Evolutionary conservation across 2,797 vertebrate species (phyloP).

Genomic region (Pangasius macronema): DNA sequence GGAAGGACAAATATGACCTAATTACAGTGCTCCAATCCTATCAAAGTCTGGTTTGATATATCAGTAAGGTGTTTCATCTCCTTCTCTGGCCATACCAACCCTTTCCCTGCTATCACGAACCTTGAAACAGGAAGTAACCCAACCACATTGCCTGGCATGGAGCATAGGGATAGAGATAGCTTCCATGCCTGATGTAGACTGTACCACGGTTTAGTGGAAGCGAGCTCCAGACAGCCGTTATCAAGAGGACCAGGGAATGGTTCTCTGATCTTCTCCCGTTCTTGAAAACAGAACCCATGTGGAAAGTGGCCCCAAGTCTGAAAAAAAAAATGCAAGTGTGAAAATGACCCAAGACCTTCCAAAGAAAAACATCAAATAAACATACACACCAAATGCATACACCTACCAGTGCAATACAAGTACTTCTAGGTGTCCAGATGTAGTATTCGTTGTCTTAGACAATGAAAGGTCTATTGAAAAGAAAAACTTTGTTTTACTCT

Average conservation of each 20-base stretch:
- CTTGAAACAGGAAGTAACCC: background rate
- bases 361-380: background rate
- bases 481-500: constrained; percentile 9
- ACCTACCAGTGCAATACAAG: background rate
- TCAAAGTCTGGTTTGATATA: background rate
- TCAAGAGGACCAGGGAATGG: background rate
- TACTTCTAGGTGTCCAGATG: background rate
- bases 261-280: background rate
- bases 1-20: background rate
- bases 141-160: background rate
- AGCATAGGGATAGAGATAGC: background rate
- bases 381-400: background rate
- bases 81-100: background rate
- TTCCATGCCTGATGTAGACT: background rate
- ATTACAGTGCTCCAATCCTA: background rate
- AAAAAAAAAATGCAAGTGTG: background rate
- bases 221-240: background rate
- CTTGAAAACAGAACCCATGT: background rate
- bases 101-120: background rate
- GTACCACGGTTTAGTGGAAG: background rate
- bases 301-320: background rate
- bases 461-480: background rate
- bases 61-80: background rate
- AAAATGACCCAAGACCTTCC: background rate
- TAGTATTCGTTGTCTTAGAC: background rate